phyloP scores from a whole-genome alignment of 2,113 vertebrate genomes.

The Nibea coibor region DNA sequence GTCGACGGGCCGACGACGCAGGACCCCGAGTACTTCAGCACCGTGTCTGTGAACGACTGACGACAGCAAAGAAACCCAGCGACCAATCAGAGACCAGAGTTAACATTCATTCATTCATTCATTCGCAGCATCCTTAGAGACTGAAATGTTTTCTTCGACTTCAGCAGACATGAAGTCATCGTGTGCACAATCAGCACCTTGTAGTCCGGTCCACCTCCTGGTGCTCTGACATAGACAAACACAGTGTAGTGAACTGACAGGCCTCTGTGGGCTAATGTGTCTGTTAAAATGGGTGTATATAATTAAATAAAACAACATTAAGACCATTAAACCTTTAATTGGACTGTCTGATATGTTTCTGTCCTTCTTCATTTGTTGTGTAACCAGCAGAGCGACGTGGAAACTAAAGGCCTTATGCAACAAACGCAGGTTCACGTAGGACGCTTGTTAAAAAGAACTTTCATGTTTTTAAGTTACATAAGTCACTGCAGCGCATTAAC shows the following conservation, averaged over 20 bases:
- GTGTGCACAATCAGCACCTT: too few relatives aligned
- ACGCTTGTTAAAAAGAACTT: background rate
- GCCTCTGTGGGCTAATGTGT: conserved; percentile 8
- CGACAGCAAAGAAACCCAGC: background rate
- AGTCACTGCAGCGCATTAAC: conserved; percentile 75
- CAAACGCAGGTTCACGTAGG: background rate
- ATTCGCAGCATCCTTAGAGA: background rate
- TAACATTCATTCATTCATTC: background rate
- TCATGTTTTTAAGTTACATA: conserved; percentile 64
- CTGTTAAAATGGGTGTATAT: background rate
- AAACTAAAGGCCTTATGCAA: conserved; percentile 53
- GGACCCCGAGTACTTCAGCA: conserved; percentile 61
- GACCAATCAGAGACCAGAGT: background rate
- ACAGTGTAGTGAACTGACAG: conserved; percentile 9
- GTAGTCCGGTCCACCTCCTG: conserved; percentile 23
- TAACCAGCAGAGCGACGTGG: conserved; percentile 7
- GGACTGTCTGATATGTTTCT: background rate
- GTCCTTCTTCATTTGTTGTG: background rate
- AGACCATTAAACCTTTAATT: background rate
- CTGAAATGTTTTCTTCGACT: conserved; percentile 3
- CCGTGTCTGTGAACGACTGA: conserved; percentile 66
- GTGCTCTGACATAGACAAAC: background rate
- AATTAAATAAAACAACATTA: background rate
- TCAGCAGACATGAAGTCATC: conserved; percentile 54
- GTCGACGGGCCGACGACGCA: conserved; percentile 44